Percentiles rank a stretch among this genome's conserved stretches.
Conservation (phyloP, 2,113 vertebrate species). For the Pituophis catenifer region DNA sequence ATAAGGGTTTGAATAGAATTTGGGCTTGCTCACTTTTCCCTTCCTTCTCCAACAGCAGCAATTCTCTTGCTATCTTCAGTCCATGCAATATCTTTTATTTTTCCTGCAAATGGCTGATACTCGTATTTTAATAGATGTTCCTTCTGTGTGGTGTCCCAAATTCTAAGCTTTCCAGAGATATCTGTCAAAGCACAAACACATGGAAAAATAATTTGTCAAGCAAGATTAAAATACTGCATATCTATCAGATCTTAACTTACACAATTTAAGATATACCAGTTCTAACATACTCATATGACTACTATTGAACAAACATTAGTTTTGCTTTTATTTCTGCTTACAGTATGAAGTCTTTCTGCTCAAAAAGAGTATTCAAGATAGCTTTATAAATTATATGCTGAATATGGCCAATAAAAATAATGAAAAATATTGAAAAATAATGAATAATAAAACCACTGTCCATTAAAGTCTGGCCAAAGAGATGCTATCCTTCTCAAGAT, state of each 20-base stretch:
- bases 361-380: background rate
- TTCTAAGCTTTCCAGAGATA: conserved; percentile 88
- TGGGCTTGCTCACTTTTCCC: conserved; percentile 85
- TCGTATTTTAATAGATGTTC: conserved; percentile 95
- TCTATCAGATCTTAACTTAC: background rate
- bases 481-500: background rate
- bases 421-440: background rate
- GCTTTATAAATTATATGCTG: background rate
- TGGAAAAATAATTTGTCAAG: conserved; percentile 39
- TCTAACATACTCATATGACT: background rate
- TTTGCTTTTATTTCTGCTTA: background rate
- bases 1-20: background rate
- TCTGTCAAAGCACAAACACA: conserved; percentile 72
- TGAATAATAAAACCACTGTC: background rate
- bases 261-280: conserved; percentile 7
- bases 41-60: conserved; percentile 90
- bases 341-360: background rate
- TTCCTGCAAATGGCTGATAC: conserved; percentile 89
- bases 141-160: conserved; percentile 98
- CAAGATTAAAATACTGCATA: background rate
- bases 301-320: background rate
- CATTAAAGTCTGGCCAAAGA: background rate
- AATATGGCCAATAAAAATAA: background rate
- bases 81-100: conserved; percentile 94
- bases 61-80: conserved; percentile 95